phyloP scores from a whole-genome alignment of 2,888 invertebrate species.

The Anthophora plumipes region DNA sequence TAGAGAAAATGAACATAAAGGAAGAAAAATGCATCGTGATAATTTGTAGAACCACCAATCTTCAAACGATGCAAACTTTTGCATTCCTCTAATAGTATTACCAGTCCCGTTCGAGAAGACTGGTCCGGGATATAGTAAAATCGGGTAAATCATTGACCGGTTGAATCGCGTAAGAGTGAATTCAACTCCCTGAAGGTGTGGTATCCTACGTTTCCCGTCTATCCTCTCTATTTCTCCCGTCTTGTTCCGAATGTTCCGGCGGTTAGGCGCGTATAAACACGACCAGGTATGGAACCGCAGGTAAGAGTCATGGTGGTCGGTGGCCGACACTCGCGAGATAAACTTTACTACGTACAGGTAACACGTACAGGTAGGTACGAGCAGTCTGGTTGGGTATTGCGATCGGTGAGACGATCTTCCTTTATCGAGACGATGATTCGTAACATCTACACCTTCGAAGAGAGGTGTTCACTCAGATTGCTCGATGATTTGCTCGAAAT shows the following conservation, averaged over 20 bases:
- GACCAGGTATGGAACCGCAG: conserved; percentile 75
- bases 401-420: conserved; percentile 73
- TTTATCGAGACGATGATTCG: conserved; percentile 79
- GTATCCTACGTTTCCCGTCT: conserved; percentile 50
- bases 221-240: conserved; percentile 27
- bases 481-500: conserved; percentile 58
- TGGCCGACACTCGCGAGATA: conserved; percentile 71
- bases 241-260: conserved; percentile 57
- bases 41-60: conserved; percentile 62
- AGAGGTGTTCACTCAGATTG: conserved; percentile 54
- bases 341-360: conserved; percentile 74
- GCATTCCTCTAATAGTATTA: conserved; percentile 56
- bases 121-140: conserved; percentile 61
- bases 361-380: conserved; percentile 69
- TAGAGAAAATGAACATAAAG: no score
- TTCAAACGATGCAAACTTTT: no score
- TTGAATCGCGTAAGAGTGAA: conserved; percentile 54
- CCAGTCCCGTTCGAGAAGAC: conserved; percentile 47
- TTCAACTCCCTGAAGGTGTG: conserved; percentile 70
- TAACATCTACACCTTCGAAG: conserved; percentile 72
- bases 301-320: conserved; percentile 74
- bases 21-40: no score
- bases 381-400: conserved; percentile 58
- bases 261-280: conserved; percentile 76
- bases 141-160: conserved; percentile 73